These are phyloP conservation scores for Trinorchestia longiramus DNA, from an alignment of 1,140 invertebrate genomes.

Conservation along the genomic window DNA sequence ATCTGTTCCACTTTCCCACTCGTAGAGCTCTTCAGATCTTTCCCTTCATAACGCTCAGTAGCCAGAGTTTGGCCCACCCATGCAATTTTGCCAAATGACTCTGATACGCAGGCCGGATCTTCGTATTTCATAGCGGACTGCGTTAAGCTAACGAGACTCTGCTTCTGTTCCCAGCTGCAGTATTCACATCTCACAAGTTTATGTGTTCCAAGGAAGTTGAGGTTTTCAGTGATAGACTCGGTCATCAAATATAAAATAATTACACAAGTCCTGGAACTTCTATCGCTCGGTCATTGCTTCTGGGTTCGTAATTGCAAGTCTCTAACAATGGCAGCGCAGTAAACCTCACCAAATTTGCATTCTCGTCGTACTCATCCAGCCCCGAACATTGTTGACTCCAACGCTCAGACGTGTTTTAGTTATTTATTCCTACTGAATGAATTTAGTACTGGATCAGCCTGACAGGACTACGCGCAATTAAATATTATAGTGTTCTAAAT, in stretches of 20 bases:
- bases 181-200: not conserved
- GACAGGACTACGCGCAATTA: too few species aligned
- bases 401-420: too few species aligned
- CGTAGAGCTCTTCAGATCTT: too few species aligned
- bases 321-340: not conserved
- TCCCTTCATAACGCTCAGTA: too few species aligned
- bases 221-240: not conserved
- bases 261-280: not conserved
- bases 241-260: slow-evolving; percentile 3
- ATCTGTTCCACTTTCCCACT: too few species aligned
- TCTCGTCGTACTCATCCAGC: not conserved
- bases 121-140: not conserved
- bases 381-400: too few species aligned
- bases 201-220: not conserved
- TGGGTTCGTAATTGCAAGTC: not conserved
- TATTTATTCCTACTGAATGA: too few species aligned
- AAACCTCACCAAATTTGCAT: not conserved
- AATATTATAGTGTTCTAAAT: too few species aligned
- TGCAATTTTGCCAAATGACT: not conserved
- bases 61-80: not conserved
- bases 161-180: not conserved
- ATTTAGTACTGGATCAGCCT: too few species aligned
- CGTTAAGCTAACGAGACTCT: not conserved
- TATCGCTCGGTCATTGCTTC: not conserved
- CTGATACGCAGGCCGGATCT: not conserved